phyloP scores from a whole-genome alignment of 2,113 vertebrate genomes.

The Forbesichthys papilliferus region DNA sequence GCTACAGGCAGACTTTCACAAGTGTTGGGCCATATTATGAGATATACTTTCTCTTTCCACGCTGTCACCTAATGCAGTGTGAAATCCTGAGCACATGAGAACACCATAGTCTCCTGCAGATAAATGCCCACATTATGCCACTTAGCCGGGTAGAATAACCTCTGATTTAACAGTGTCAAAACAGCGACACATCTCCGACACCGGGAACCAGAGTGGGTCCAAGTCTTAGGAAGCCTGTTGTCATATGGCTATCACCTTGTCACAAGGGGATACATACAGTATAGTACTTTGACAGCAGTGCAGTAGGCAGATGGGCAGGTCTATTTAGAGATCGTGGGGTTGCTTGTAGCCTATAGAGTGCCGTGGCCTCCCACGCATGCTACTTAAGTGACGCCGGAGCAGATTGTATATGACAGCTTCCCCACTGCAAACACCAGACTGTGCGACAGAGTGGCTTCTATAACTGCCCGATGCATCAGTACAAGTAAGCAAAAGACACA shows the following conservation, averaged over 20 bases:
- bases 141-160: constrained; percentile 1
- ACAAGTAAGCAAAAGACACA: background rate
- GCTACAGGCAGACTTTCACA: constrained; percentile 74
- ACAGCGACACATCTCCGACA: constrained; percentile 24
- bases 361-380: constrained; percentile 64
- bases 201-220: constrained; percentile 28
- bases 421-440: constrained; percentile 66
- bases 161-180: constrained; percentile 43
- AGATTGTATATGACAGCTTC: constrained; percentile 77
- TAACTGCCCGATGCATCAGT: constrained; percentile 53
- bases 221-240: constrained; percentile 46
- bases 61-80: constrained; percentile 3
- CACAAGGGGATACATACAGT: constrained; percentile 45
- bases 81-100: constrained; percentile 52
- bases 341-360: constrained; percentile 62
- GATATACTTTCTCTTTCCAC: no score
- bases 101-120: constrained; percentile 36
- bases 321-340: constrained; percentile 59
- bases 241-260: constrained; percentile 37
- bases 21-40: constrained; percentile 1
- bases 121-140: constrained; percentile 10
- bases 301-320: constrained; percentile 62
- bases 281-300: constrained; percentile 51
- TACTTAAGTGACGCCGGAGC: constrained; percentile 69
- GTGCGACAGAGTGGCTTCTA: constrained; percentile 65